Evolutionary conservation across 92 coral and sea anemone genomes (phyloP), one percentile per base, ranked within the genome.

Genomic region (Palythoa heliodiscus): DNA sequence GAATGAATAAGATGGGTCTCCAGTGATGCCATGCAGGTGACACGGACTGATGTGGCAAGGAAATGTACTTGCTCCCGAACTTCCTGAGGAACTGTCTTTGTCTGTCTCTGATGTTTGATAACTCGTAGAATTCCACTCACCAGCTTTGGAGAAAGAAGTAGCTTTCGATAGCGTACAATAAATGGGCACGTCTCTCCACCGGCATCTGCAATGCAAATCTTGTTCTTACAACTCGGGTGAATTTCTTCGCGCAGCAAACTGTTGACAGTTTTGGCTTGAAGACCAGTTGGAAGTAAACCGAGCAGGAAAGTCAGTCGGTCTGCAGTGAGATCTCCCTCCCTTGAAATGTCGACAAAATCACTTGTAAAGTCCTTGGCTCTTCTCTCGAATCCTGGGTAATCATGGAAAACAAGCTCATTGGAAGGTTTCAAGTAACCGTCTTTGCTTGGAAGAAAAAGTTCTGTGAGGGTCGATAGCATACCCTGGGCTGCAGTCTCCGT

Each of bases 351-450:
- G 22, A 97, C 94, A 88, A 97, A 93, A 47, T 92, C 92, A 37
- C 93, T 91, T 53, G 96, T 91, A 87, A 92, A 94, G 73, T 96
- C 98, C 58, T 93, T 91, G n/a, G 98, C 95, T 38, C 98, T 94
- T 10, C 95, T 90, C 83, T 97, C 95, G 80, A 92, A 90, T 72
- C 95, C 95, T 83, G 98, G 98, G 73, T 91, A 91, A 67, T 97
- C 98, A 50, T 97, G 94, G 69, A 97, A 94, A 20, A 94, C 88
- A 39, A 97, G 90, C 69, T 97, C 98, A 70, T 82, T 87, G 10
- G 99, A 97, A 63, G 91, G 92, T 57, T 90, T 97, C 25, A 97
- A 91, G 81, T 89, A 91, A 39, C 98, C 95, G 52, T 93, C 95
- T 77, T 97, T 92, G 92, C 92, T 94, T 7, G 99, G 99, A 16